These are phyloP conservation scores for Zygothrica quintamaculata DNA, from an alignment of 2,888 invertebrate genomes.

Conservation along the genomic window DNA sequence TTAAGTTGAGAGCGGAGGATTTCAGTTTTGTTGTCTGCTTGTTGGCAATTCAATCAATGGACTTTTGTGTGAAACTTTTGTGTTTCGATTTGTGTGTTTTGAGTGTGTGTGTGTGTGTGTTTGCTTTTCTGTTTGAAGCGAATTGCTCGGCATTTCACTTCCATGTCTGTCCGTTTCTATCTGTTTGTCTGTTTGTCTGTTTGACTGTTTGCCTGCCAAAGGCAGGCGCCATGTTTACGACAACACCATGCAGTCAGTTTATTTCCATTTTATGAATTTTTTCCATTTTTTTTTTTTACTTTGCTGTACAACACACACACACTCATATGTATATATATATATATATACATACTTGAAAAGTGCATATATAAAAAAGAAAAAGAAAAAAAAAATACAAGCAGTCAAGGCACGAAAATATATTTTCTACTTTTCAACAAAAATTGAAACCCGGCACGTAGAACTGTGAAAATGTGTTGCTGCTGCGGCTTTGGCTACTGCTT, in stretches of 20 bases:
- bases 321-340: background rate
- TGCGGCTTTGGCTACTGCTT: conserved; percentile 12
- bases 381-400: conserved; percentile 3
- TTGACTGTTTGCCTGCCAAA: conserved; percentile 53
- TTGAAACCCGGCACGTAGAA: conserved; percentile 73
- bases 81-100: conserved; percentile 9
- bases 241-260: conserved; percentile 72
- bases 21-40: conserved; percentile 25
- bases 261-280: conserved; percentile 72
- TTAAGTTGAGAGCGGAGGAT: conserved; percentile 6
- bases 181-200: conserved; percentile 3
- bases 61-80: conserved; percentile 65
- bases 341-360: conserved; percentile 24
- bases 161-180: conserved; percentile 2
- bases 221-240: conserved; percentile 75
- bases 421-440: conserved; percentile 76
- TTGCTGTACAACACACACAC: conserved; percentile 17
- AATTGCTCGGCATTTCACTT: conserved; percentile 31
- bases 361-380: conserved; percentile 6
- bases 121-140: conserved; percentile 37
- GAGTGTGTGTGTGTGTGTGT: conserved; percentile 40
- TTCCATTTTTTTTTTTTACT: conserved; percentile 30
- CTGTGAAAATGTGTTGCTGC: conserved; percentile 63
- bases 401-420: conserved; percentile 51
- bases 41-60: conserved; percentile 79